Conservation (phyloP, 1,140 invertebrate species). For the Heliothis subflexa region DNA sequence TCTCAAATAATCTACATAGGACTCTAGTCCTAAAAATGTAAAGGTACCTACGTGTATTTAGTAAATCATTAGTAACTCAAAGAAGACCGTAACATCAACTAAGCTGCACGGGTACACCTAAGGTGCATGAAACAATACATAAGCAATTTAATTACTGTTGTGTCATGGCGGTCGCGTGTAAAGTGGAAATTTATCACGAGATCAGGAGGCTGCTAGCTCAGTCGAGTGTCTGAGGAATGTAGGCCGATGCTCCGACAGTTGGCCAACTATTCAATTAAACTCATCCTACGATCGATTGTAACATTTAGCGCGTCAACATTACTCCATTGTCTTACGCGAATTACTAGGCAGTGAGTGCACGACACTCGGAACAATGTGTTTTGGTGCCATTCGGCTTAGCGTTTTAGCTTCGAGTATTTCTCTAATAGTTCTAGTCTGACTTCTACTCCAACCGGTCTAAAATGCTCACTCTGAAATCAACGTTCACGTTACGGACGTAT, state of each 20-base stretch:
- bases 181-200: conserved; percentile 12
- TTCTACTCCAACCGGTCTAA: too few relatives aligned
- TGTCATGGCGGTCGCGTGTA: conserved; percentile 16
- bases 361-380: neutral
- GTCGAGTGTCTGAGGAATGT: neutral
- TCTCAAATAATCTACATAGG: too few relatives aligned
- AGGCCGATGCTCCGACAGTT: conserved; percentile 23
- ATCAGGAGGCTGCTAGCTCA: neutral
- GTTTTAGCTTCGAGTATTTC: neutral
- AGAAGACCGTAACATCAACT: too few relatives aligned
- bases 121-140: neutral
- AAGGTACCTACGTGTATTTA: too few relatives aligned
- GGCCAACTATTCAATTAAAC: conserved; percentile 32
- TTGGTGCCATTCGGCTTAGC: neutral
- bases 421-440: neutral
- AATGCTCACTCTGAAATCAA: too few relatives aligned
- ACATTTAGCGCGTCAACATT: neutral
- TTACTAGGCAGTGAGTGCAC: conserved; percentile 10
- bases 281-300: conserved; percentile 25
- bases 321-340: conserved; percentile 16
- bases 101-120: too few relatives aligned
- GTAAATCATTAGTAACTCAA: too few relatives aligned
- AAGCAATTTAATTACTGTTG: conserved; percentile 5
- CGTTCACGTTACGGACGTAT: too few relatives aligned
- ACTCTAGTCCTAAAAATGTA: too few relatives aligned